These are phyloP conservation scores for Eumaeus atala DNA, from an alignment of 1,140 invertebrate species.

Conservation along the genomic window DNA sequence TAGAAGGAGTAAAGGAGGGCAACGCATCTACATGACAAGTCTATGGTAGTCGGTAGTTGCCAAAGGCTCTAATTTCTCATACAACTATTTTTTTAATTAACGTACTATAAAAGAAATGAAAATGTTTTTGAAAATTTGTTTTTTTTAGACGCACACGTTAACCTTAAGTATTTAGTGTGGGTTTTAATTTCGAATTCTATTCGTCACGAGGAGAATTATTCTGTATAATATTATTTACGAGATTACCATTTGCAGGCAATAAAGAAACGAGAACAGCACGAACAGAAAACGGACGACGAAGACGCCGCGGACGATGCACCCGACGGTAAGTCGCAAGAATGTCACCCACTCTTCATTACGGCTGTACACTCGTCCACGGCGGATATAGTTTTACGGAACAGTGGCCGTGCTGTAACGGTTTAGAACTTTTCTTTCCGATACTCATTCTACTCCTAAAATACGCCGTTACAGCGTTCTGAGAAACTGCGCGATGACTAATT, in stretches of 20 bases:
- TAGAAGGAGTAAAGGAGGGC: too few species aligned
- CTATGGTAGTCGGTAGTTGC: too few species aligned
- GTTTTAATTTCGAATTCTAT: too few species aligned
- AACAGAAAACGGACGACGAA: slow-evolving; percentile 58
- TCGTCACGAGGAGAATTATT: slow-evolving; percentile 1
- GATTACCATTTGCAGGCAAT: slow-evolving; percentile 49
- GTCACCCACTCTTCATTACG: slow-evolving; percentile 13
- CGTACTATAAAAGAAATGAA: too few species aligned
- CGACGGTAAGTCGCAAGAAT: slow-evolving; percentile 53
- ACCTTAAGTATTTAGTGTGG: too few species aligned
- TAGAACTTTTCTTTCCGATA: neutral
- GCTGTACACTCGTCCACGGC: slow-evolving; percentile 5
- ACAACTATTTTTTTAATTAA: too few species aligned
- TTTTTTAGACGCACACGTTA: too few species aligned
- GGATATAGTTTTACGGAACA: slow-evolving; percentile 24
- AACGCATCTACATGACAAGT: too few species aligned
- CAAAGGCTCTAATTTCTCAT: too few species aligned
- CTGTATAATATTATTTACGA: slow-evolving; percentile 1
- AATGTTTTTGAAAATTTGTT: too few species aligned
- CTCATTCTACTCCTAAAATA: slow-evolving; percentile 1
- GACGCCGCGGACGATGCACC: slow-evolving; percentile 48
- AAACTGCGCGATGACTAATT: too few species aligned
- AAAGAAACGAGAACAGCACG: slow-evolving; percentile 60
- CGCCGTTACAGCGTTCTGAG: neutral
- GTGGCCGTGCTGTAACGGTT: slow-evolving; percentile 8